phyloP scores from a whole-genome alignment of 2,113 vertebrate genomes.

The Camelus bactrianus region DNA sequence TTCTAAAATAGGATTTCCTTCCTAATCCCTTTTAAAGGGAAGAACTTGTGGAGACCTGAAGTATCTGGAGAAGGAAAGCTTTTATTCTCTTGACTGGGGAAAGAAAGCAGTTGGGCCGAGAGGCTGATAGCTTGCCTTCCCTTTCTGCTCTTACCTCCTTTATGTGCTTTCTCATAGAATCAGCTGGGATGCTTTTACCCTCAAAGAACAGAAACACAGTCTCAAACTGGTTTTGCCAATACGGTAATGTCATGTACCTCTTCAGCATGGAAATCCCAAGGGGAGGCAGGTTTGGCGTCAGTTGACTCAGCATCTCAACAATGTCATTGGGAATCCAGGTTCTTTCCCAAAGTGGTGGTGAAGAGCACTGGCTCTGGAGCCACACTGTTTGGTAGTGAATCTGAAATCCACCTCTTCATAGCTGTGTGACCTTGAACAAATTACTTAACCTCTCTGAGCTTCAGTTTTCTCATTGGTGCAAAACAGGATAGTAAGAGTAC shows the following conservation, averaged over 20 bases:
- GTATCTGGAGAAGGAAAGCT: constrained; percentile 57
- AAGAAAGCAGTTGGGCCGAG: constrained; percentile 58
- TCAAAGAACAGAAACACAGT: not conserved
- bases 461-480: not conserved
- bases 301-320: not conserved
- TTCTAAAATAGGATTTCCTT: constrained; percentile 82
- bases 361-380: not conserved
- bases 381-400: not conserved
- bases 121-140: constrained; percentile 11
- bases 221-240: not conserved
- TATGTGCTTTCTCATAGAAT: constrained; percentile 32
- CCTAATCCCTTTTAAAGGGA: constrained; percentile 75
- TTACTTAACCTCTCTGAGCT: not conserved
- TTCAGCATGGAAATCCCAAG: not conserved
- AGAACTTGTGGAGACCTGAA: constrained; percentile 71
- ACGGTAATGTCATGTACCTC: fast-evolving
- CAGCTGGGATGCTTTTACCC: not conserved
- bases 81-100: constrained; percentile 74
- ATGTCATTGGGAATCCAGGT: not conserved
- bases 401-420: not conserved
- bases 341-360: not conserved
- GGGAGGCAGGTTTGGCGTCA: not conserved
- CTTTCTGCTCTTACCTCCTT: not conserved
- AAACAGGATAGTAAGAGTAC: not conserved
- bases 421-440: not conserved